phyloP scores from a whole-genome alignment of 2,797 vertebrate genomes.

The Enoplosus armatus region DNA sequence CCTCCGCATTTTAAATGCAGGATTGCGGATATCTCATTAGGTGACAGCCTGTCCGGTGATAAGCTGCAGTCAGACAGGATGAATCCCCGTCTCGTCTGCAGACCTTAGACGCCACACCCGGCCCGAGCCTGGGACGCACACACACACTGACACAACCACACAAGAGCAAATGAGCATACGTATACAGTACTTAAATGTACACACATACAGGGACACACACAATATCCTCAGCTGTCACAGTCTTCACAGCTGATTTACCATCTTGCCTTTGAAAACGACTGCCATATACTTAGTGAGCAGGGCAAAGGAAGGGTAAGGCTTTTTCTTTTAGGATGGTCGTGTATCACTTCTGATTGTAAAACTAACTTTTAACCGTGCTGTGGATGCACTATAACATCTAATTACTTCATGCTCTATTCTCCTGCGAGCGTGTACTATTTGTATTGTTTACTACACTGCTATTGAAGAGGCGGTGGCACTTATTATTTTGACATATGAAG shows the following conservation, averaged over 20 bases:
- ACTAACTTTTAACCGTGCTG: constrained; percentile 30
- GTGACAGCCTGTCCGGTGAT: constrained; percentile 72
- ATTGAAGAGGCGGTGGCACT: constrained; percentile 9
- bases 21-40: constrained; percentile 71
- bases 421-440: background rate
- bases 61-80: constrained; percentile 77
- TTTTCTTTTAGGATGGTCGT: constrained; percentile 38
- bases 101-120: constrained; percentile 63
- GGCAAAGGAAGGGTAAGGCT: constrained; percentile 49
- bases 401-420: constrained; percentile 32
- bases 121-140: constrained; percentile 1
- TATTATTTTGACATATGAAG: constrained; percentile 28
- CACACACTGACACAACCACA: constrained; percentile 19
- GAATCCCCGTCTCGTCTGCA: constrained; percentile 74
- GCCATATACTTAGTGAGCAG: constrained; percentile 53
- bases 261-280: constrained; percentile 72
- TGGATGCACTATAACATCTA: constrained; percentile 33
- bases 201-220: constrained; percentile 19
- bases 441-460: constrained; percentile 13
- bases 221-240: constrained; percentile 75
- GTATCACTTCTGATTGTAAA: constrained; percentile 54
- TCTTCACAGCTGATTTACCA: constrained; percentile 73
- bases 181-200: constrained; percentile 34
- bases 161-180: constrained; percentile 25
- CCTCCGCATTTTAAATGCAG: constrained; percentile 54